A percentile compares a stretch with the other conserved stretches of the same genome.
Conservation (phyloP, 2,797 vertebrate species). For the Acrocephalus scirpaceus region DNA sequence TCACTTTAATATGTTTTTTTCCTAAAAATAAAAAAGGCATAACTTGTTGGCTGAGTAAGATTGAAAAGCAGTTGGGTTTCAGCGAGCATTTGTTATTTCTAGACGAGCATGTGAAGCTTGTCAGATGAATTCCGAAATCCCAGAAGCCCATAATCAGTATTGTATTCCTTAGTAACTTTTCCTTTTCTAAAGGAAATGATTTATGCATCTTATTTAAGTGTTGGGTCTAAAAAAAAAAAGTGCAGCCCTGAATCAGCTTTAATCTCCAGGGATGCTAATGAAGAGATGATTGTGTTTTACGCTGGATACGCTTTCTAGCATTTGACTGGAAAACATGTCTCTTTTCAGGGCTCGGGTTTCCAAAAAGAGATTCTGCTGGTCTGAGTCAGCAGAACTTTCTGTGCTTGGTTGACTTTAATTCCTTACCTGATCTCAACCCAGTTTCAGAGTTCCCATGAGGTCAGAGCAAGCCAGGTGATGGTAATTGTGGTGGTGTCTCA, state of each 20-base stretch:
- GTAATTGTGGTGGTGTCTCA: neutral
- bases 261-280: neutral
- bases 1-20: slow-evolving; percentile 9
- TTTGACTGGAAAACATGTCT: neutral
- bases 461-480: neutral
- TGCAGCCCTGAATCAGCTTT: neutral
- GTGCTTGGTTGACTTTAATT: neutral
- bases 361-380: neutral
- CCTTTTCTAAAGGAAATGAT: neutral
- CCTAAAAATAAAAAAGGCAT: neutral
- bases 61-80: neutral
- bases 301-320: neutral
- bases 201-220: neutral
- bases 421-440: neutral
- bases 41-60: neutral
- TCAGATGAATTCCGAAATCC: neutral
- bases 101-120: neutral
- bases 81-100: neutral
- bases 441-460: neutral
- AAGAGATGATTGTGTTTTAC: neutral
- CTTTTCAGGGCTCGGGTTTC: neutral
- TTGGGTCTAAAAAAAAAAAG: neutral
- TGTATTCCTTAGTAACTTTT: neutral
- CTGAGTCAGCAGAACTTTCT: slow-evolving; percentile 19
- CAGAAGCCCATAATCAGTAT: neutral